Percentiles rank a stretch among this genome's conserved stretches.
Conservation (phyloP, 2,888 invertebrate genomes). For the Caenorhabditis wallacei region DNA sequence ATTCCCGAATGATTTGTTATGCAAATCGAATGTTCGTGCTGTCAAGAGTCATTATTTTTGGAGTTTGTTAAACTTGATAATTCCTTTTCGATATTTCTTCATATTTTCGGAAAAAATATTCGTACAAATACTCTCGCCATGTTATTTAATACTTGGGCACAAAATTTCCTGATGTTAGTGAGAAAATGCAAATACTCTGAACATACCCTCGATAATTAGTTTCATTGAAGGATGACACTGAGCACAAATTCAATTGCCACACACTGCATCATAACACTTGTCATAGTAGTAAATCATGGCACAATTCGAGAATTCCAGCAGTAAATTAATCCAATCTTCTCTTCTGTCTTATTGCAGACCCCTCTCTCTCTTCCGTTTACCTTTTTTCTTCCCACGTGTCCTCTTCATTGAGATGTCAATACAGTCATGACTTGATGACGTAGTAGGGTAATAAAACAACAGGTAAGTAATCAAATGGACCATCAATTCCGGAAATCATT, state of each 20-base stretch:
- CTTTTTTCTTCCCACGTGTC: not conserved
- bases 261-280: constrained; percentile 18
- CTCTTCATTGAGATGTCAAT: not conserved
- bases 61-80: not conserved
- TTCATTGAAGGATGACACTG: constrained; percentile 32
- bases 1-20: constrained; percentile 35
- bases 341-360: not conserved
- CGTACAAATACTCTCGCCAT: not conserved
- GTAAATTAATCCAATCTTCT: constrained; percentile 25
- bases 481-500: constrained; percentile 15
- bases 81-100: too few relatives aligned
- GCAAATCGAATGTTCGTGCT: constrained; percentile 34
- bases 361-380: constrained; percentile 7
- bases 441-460: constrained; percentile 4
- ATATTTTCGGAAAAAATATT: not conserved
- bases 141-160: not conserved
- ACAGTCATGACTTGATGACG: constrained; percentile 13
- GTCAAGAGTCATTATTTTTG: not conserved
- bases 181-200: constrained; percentile 21
- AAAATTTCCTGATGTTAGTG: not conserved
- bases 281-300: constrained; percentile 21
- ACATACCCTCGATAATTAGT: constrained; percentile 14
- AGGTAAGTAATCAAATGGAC: not conserved
- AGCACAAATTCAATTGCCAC: constrained; percentile 32
- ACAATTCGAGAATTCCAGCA: constrained; percentile 3